Conservation (phyloP, 2,888 invertebrate species). For the Epinotia demarniana region DNA sequence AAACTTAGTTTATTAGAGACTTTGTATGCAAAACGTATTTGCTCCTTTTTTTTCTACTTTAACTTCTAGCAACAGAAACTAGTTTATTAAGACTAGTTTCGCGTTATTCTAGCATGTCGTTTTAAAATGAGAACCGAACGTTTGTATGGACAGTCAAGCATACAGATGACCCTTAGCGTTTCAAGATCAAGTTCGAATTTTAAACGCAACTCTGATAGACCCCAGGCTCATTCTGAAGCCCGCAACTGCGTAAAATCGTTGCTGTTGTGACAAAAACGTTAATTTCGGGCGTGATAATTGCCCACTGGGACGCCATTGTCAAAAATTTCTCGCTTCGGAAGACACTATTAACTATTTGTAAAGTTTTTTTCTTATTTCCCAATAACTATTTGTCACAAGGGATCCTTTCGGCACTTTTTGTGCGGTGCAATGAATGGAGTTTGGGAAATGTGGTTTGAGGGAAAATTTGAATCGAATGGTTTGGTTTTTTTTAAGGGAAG, state of each 20-base stretch:
- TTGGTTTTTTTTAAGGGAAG: not conserved
- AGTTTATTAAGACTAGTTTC: no score
- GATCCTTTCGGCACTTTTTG: conserved; percentile 68
- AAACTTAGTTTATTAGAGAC: no score
- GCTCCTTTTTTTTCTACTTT: no score
- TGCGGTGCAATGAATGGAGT: conserved; percentile 41
- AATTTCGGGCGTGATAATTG: conserved; percentile 80
- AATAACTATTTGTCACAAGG: conserved; percentile 73
- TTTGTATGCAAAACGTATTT: no score
- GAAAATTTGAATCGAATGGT: conserved; percentile 35
- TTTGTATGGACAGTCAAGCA: no score
- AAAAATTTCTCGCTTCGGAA: conserved; percentile 76
- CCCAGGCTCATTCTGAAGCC: not conserved
- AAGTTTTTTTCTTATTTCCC: conserved; percentile 59
- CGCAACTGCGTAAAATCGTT: conserved; percentile 44
- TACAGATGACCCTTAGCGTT: no score
- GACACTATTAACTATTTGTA: conserved; percentile 78
- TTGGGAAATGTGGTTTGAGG: conserved; percentile 38
- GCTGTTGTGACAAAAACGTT: conserved; percentile 75
- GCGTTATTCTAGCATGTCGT: no score
- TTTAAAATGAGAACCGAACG: no score
- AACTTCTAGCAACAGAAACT: no score
- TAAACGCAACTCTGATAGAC: not conserved
- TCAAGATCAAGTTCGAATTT: not conserved
- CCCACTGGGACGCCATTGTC: conserved; percentile 68